Percentiles rank a stretch among this genome's conserved stretches.
These are phyloP conservation scores for Tachycineta bicolor DNA, from an alignment of 2,113 vertebrate genomes.

Conservation along the genomic window DNA sequence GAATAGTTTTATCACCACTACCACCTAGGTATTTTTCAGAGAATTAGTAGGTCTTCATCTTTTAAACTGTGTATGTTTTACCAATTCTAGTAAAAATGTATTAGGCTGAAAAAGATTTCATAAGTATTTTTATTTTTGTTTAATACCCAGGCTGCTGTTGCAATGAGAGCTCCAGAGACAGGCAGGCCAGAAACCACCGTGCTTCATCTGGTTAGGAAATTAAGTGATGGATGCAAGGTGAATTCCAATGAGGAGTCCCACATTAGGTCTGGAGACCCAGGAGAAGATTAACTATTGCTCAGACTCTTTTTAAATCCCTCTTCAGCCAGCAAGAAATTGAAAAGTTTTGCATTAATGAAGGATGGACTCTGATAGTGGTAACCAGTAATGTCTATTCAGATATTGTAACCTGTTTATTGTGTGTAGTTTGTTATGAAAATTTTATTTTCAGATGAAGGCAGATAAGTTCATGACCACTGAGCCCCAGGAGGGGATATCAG, in stretches of 20 bases:
- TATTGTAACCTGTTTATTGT: not conserved
- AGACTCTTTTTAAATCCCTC: not conserved
- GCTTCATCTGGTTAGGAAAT: slow-evolving; percentile 50
- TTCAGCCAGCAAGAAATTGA: not conserved
- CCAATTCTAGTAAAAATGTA: slow-evolving; percentile 30
- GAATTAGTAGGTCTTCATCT: slow-evolving; percentile 27
- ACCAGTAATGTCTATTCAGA: not conserved
- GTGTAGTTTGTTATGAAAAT: not conserved
- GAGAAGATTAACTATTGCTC: not conserved
- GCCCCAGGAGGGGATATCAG: not conserved
- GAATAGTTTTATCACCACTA: not conserved
- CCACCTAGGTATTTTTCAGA: slow-evolving; percentile 9
- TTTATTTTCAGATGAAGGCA: not conserved
- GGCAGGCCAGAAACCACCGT: not conserved
- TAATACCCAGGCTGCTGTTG: slow-evolving; percentile 1
- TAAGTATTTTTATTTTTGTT: slow-evolving; percentile 36
- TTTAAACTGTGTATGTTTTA: slow-evolving; percentile 5
- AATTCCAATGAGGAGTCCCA: not conserved
- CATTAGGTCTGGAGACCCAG: not conserved
- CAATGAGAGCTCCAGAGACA: slow-evolving; percentile 7
- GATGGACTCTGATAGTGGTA: not conserved
- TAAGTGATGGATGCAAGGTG: not conserved
- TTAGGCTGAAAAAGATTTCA: slow-evolving; percentile 30
- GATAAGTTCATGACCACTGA: not conserved
- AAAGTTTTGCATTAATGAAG: not conserved